Evolutionary conservation across 2,113 vertebrate species (phyloP).

Genomic region (Crotalus helleri): DNA sequence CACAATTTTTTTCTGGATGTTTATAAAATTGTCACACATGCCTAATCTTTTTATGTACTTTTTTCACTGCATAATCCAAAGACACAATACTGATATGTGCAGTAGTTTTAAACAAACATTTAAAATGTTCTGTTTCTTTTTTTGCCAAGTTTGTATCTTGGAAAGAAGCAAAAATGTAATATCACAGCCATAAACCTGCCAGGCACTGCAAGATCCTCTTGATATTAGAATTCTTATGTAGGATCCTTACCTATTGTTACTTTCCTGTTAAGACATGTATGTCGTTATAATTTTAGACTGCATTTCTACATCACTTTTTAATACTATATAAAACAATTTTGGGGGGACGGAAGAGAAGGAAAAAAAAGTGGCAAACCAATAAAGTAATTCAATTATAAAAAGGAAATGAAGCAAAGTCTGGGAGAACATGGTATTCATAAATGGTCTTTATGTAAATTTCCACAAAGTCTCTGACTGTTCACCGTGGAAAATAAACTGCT

Average conservation of each 20-base stretch:
- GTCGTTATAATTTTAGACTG: neutral
- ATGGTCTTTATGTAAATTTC: neutral
- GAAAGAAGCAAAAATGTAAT: neutral
- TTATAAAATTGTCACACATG: neutral
- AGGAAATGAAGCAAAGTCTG: neutral
- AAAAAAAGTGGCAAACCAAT: neutral
- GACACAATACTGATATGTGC: neutral
- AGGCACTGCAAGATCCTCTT: neutral
- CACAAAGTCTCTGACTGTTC: neutral
- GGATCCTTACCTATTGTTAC: neutral
- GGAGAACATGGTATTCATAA: neutral
- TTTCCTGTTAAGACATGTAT: neutral
- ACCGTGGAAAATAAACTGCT: neutral
- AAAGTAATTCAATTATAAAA: neutral
- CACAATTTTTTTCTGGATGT: neutral
- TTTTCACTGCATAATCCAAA: neutral
- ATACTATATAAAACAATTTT: neutral
- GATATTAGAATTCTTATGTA: neutral
- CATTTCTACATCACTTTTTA: neutral
- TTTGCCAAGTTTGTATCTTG: neutral
- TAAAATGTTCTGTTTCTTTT: neutral
- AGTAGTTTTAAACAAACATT: neutral
- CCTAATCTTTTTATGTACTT: neutral
- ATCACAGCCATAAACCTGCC: neutral
- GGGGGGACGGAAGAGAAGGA: neutral